Base-by-base conservation (phyloP, 1,140 invertebrate species). In the Scaptomyza hsui region DNA sequence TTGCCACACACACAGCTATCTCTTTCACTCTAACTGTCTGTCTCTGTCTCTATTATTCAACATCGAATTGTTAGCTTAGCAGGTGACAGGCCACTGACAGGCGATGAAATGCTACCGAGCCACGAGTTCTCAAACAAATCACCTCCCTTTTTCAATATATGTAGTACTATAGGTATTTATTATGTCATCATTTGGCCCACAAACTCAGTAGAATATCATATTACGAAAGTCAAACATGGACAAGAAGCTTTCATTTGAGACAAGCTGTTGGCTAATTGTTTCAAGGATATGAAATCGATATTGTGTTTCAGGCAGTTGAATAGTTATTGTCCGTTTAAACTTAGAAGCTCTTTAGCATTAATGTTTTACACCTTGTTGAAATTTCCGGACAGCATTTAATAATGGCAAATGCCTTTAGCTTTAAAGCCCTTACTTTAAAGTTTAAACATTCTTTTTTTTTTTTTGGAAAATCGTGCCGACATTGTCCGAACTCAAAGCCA, bases 11-110 rank as follows among this genome's bases (percentile, higher is more conserved):
- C 26, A 1, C 0, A 29, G 39, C 13, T 19, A 24, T 35, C 16
- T 19, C 24, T n/a, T 42, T 39, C 10, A n/a, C 29, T 19, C 64
- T 67, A 15, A 51, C 47, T 39, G 24, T 51, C 15, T 52, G 13
- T 6, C 16, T 6, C 6, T 51, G 48, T 16, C 21, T 71, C 74
- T 61, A 78, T 78, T 78, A 80, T 62, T 75, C 44, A 72, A 56
- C 39, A 71, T 57, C 75, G 63, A 62, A 68, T 69, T 64, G 52
- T 63, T 29, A 56, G 19, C 10, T 13, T 9, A 48, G 53, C 67
- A 55, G 62, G 59, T 76, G 78, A 79, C 77, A 79, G 64, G 64
- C 49, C 56, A 77, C 68, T 59, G 78, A 81, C 78, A 80, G 71
- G 71, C 57, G 78, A 39, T 76, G 48, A 64, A 78, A 51, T 12